Conservation (phyloP, 1,140 invertebrate species). For the Trichogramma pretiosum region DNA sequence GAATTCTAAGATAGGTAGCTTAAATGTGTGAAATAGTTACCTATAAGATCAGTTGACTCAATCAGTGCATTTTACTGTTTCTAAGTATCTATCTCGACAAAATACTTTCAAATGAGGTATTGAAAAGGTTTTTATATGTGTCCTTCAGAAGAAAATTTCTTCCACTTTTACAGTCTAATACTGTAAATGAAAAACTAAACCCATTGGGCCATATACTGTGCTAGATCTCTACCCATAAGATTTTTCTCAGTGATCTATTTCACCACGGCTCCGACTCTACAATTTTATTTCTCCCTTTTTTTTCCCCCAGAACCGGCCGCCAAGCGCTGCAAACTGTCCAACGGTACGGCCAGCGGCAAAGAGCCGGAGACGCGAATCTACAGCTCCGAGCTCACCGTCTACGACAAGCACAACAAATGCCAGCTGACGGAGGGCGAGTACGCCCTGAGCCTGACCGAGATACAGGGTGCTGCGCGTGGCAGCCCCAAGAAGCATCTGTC, state of each 20-base stretch:
- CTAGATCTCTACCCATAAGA: no score
- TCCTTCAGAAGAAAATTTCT: no score
- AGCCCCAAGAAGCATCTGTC: constrained; percentile 59
- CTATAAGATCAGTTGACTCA: no score
- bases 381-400: constrained; percentile 79
- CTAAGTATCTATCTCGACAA: no score
- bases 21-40: no score
- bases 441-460: constrained; percentile 72
- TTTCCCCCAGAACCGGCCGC: constrained; percentile 51
- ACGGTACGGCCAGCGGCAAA: constrained; percentile 30
- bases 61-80: not conserved
- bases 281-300: no score
- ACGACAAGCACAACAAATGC: constrained; percentile 82
- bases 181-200: not conserved
- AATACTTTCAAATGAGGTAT: no score
- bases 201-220: no score
- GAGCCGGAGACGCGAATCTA: constrained; percentile 58
- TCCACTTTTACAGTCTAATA: no score
- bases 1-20: no score
- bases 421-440: constrained; percentile 82
- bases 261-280: no score
- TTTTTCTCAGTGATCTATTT: no score
- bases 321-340: constrained; percentile 52
- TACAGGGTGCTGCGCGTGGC: constrained; percentile 49
- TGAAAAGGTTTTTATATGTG: not conserved